Conservation (phyloP, 2,113 vertebrate species). For the Cynocephalus volans region DNA sequence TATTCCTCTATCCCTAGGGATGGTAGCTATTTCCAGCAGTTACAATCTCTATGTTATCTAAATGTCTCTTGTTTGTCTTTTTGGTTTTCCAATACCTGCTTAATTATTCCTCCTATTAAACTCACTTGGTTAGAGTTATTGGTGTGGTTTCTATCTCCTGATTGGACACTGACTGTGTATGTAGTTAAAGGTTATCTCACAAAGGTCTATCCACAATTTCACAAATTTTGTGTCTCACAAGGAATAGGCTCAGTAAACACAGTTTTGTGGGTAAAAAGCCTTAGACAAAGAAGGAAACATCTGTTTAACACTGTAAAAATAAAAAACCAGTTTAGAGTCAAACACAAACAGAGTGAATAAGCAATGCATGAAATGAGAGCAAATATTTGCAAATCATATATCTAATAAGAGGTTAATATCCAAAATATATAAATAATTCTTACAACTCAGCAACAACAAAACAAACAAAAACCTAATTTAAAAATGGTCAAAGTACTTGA, state of each 20-base stretch:
- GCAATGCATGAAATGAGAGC: neutral
- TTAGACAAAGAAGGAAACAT: neutral
- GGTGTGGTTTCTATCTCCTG: neutral
- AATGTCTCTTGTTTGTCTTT: neutral
- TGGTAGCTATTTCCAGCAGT: neutral
- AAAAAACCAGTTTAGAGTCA: constrained; percentile 13
- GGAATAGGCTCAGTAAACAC: neutral
- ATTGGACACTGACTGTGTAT: neutral
- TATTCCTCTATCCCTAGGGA: neutral
- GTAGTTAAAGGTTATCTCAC: neutral
- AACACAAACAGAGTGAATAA: neutral
- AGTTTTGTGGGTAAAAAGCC: neutral
- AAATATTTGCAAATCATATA: neutral
- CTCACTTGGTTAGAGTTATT: neutral
- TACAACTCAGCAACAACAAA: neutral
- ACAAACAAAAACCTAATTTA: neutral
- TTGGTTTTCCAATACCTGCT: neutral
- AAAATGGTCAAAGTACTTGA: neutral
- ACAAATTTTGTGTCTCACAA: neutral
- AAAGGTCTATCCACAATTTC: neutral
- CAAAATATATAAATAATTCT: neutral
- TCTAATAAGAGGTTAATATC: neutral
- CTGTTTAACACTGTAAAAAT: neutral
- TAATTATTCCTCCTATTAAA: neutral
- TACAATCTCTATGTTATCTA: neutral